Base-by-base conservation (phyloP, 2,888 invertebrate species). In the Camponotus fellah region DNA sequence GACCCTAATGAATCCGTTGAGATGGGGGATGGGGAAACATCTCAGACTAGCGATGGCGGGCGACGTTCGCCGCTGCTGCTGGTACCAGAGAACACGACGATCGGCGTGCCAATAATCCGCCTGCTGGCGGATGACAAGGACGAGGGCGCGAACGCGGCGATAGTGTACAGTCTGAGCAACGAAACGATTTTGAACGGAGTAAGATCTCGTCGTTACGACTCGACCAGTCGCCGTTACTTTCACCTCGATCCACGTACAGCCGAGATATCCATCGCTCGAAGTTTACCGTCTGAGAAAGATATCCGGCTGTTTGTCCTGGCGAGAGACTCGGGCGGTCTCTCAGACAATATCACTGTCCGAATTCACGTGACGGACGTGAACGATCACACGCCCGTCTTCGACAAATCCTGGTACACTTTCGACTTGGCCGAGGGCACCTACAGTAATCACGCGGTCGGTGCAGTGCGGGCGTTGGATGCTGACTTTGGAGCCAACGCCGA, bases 401-500 rank as follows among this genome's bases (percentile, higher is more conserved):
- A 97, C 89, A 97, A 97, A 89, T 96, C 97, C 0, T 97, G 97
- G 96, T 98, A 98, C 92, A 97, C 96, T 74, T 98, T 98, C 88
- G 97, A 98, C 91, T 96, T 98, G 0, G 96, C 97, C 75, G 98
- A 98, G 95, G 98, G 98, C 0, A 95, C 96, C 37, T 98, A 98
- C 92, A 96, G 96, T 0, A 95, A 96, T 88, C 96, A 96, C 86
- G 96, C 97, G 4, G 95, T 98, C 60, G 98, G 98, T 0, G 96
- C 96, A 92, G 96, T 98, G 10, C 96, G 97, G 87, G 98, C 98
- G 0, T 96, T 96, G 1, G 98, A 98, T 93, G 96, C 96, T 64
- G 98, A 98, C 94, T 97, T 96, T 91, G 98, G 98, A 0, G 96
- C 96, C 88, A 98, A 98, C 93, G 97, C 97, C 0, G 97, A 97